phyloP scores from a whole-genome alignment of 2,797 vertebrate species.

The Rhynchotus rufescens region DNA sequence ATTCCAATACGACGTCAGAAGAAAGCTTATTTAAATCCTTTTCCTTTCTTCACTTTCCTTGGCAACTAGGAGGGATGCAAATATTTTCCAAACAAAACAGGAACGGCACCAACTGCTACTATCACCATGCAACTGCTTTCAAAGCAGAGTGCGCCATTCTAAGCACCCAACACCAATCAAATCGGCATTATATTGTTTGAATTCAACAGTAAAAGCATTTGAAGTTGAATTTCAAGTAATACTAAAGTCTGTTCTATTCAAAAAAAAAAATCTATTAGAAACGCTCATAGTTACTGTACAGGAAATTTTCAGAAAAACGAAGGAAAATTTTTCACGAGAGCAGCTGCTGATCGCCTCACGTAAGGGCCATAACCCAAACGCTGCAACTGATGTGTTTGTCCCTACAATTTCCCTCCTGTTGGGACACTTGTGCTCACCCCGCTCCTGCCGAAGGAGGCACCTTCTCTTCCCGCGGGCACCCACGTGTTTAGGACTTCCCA shows the following conservation, averaged over 20 bases:
- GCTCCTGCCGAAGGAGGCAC: not conserved
- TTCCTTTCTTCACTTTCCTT: not conserved
- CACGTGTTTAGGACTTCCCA: not conserved
- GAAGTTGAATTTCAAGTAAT: not conserved
- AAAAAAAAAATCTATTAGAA: not conserved
- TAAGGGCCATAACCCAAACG: not conserved
- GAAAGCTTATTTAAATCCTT: fast-evolving
- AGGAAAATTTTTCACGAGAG: not conserved
- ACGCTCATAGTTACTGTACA: not conserved
- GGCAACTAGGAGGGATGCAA: not conserved
- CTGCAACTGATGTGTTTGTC: not conserved
- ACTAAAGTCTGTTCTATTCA: not conserved
- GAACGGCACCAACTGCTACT: no score
- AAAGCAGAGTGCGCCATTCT: not conserved
- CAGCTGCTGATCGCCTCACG: conserved; percentile 21
- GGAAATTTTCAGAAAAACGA: not conserved
- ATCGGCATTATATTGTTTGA: not conserved
- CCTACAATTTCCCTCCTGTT: not conserved
- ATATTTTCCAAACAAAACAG: not conserved
- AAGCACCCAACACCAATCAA: not conserved
- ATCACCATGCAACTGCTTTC: no score
- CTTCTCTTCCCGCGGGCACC: not conserved
- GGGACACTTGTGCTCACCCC: no score
- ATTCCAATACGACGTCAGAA: not conserved
- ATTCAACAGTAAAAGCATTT: not conserved